Conservation (phyloP, 2,113 vertebrate genomes). For the Engraulis encrasicolus region DNA sequence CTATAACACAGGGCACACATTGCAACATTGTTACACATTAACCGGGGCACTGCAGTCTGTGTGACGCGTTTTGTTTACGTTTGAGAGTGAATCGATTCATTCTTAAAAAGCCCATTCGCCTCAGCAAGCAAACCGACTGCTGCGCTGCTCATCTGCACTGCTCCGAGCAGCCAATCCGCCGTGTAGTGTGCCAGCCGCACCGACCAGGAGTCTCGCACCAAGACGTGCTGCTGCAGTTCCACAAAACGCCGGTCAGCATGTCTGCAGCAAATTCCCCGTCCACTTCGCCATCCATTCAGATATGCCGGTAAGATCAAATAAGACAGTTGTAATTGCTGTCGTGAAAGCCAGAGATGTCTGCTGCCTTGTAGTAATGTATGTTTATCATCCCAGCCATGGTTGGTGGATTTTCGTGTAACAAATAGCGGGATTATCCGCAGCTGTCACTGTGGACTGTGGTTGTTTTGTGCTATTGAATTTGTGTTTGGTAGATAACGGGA, state of each 20-base stretch:
- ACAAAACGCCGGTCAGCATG: slow-evolving; percentile 59
- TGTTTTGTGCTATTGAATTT: neutral
- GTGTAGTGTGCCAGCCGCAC: slow-evolving; percentile 29
- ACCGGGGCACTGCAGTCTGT: neutral
- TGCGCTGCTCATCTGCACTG: slow-evolving; percentile 12
- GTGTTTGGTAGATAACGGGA: neutral
- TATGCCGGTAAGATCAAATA: slow-evolving; percentile 82
- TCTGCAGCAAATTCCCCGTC: slow-evolving; percentile 51
- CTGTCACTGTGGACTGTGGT: slow-evolving; percentile 26
- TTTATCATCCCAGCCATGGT: neutral
- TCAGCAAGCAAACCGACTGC: slow-evolving; percentile 34
- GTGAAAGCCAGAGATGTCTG: neutral
- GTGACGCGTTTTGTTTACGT: neutral
- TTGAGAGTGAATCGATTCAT: slow-evolving; percentile 52
- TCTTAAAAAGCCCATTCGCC: slow-evolving; percentile 49
- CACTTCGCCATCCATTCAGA: slow-evolving; percentile 75
- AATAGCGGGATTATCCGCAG: slow-evolving; percentile 35
- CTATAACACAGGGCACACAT: neutral
- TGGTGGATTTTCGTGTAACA: neutral
- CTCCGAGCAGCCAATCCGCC: slow-evolving; percentile 26
- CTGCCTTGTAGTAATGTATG: neutral
- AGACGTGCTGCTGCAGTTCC: slow-evolving; percentile 33
- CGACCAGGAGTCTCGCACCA: slow-evolving; percentile 34
- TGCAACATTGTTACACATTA: neutral
- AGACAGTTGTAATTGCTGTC: neutral